These are phyloP conservation scores for Alouatta palliata DNA, from an alignment of 2,113 vertebrate genomes.

Conservation along the genomic window DNA sequence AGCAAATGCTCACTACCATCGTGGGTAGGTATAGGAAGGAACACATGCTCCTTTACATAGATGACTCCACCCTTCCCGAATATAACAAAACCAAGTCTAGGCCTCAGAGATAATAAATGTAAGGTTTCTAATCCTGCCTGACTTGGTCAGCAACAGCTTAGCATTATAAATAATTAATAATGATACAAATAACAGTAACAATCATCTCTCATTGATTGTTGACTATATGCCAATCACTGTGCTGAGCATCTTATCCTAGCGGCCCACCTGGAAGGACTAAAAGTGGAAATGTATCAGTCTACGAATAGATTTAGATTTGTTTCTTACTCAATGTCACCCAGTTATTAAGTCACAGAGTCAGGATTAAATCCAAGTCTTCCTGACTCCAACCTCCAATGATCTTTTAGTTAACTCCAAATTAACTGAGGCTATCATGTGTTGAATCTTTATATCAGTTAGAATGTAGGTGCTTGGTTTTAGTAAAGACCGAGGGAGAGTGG, in stretches of 20 bases:
- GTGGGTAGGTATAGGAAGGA: not conserved
- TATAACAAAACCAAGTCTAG: slow-evolving; percentile 1
- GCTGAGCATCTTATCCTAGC: not conserved
- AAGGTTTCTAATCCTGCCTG: not conserved
- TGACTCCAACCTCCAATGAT: not conserved
- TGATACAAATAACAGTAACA: not conserved
- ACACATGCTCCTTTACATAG: not conserved
- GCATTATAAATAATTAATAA: not conserved
- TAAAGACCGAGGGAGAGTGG: not conserved
- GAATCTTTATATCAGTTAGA: not conserved
- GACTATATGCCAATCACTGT: not conserved
- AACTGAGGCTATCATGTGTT: not conserved
- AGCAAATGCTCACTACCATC: not conserved
- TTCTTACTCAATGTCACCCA: not conserved
- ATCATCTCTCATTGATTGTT: not conserved
- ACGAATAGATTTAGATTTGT: not conserved
- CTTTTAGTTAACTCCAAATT: not conserved
- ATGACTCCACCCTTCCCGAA: not conserved
- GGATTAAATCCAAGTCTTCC: not conserved
- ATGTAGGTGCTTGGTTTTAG: not conserved
- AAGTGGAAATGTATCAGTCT: not conserved
- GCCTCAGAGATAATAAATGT: not conserved
- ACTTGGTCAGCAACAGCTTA: not conserved
- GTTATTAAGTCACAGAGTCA: not conserved
- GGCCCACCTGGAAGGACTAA: not conserved